phyloP scores from a whole-genome alignment of 2,888 invertebrate species.

The Lamellibrachia columna region DNA sequence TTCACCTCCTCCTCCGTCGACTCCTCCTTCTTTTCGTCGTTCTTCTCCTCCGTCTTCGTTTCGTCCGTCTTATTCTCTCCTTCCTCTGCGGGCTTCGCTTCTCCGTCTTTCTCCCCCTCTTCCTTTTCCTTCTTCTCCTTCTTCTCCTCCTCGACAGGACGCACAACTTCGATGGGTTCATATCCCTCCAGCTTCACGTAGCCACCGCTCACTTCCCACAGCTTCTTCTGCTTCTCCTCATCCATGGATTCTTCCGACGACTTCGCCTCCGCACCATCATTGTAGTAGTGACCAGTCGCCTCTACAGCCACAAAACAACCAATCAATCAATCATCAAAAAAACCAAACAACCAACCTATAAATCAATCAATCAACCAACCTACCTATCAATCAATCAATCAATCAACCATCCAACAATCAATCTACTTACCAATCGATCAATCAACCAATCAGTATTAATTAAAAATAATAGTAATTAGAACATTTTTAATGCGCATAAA shows the following conservation, averaged over 20 bases:
- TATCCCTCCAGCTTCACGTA: constrained; percentile 53
- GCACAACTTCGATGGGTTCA: constrained; percentile 52
- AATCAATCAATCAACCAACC: not conserved
- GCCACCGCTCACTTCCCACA: constrained; percentile 54
- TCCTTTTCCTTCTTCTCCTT: constrained; percentile 36
- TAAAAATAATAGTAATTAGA: too few species aligned
- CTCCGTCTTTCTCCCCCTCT: constrained; percentile 26
- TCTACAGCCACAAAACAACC: not conserved
- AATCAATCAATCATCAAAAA: not conserved
- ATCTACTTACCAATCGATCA: not conserved
- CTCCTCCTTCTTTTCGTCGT: constrained; percentile 24
- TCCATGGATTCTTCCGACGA: constrained; percentile 53
- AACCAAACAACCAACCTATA: not conserved
- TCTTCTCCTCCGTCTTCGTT: constrained; percentile 16
- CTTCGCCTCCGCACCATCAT: constrained; percentile 45
- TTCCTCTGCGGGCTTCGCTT: constrained; percentile 35
- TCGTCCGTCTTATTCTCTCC: constrained; percentile 26
- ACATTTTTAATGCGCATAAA: too few species aligned
- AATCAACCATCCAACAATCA: not conserved
- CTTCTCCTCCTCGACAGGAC: constrained; percentile 41
- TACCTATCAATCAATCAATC: not conserved
- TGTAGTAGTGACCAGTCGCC: constrained; percentile 51
- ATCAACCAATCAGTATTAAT: not conserved
- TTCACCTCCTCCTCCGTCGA: constrained; percentile 32
- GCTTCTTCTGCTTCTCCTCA: constrained; percentile 53